Conservation (phyloP, 2,797 vertebrate genomes). For the Craterocephalus amniculus region DNA sequence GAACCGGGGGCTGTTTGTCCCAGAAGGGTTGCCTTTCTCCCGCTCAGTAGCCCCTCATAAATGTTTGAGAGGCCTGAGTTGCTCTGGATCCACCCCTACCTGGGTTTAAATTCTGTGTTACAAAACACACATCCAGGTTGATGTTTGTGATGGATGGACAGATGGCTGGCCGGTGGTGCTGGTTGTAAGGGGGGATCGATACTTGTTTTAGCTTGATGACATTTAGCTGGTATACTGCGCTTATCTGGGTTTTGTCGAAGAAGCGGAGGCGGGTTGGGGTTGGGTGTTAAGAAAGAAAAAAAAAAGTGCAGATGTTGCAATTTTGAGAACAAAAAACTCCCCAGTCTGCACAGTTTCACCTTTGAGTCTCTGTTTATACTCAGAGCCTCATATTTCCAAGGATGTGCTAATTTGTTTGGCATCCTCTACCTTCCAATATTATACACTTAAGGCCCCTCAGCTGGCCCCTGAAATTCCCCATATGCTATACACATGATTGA, state of each 20-base stretch:
- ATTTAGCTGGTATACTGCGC: conserved; percentile 25
- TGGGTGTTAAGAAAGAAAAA: neutral
- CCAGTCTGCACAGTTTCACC: neutral
- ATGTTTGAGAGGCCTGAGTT: conserved; percentile 81
- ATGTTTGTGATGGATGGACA: conserved; percentile 69
- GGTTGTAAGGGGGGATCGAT: conserved; percentile 46
- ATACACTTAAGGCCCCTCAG: conserved; percentile 32
- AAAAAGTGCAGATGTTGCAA: conserved; percentile 15
- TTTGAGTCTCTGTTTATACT: conserved; percentile 11
- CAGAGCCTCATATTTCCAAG: conserved; percentile 26
- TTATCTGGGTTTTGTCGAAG: neutral
- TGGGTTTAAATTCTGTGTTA: conserved; percentile 67
- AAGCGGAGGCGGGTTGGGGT: neutral
- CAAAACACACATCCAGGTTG: conserved; percentile 66
- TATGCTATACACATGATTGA: conserved; percentile 67
- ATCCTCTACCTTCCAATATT: conserved; percentile 32
- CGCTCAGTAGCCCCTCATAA: conserved; percentile 81
- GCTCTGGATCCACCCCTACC: conserved; percentile 61
- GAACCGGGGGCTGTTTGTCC: conserved; percentile 84
- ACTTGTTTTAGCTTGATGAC: conserved; percentile 51
- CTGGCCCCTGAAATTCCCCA: conserved; percentile 41
- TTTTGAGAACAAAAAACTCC: conserved; percentile 14
- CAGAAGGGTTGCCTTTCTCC: conserved; percentile 72
- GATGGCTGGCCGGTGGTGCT: conserved; percentile 5
- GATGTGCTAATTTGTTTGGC: conserved; percentile 48